Evolutionary conservation across 1,140 invertebrate genomes (phyloP).

Genomic region (Dufourea novaeangliae): DNA sequence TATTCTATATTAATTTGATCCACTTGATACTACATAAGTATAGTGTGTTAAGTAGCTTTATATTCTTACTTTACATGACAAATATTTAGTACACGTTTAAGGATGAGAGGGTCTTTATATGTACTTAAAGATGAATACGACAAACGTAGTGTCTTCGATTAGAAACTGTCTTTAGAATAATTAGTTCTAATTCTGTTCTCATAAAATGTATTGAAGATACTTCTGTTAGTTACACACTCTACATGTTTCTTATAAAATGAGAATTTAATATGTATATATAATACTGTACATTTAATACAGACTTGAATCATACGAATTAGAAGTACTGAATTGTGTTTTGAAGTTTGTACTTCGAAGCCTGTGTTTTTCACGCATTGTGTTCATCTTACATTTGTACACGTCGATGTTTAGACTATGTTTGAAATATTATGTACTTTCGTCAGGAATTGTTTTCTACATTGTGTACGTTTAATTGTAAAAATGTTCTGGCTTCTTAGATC

Average conservation of each 20-base stretch:
- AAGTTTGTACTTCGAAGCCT: neutral
- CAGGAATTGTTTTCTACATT: slow-evolving; percentile 11
- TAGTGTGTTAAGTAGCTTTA: slow-evolving; percentile 16
- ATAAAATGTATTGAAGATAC: slow-evolving; percentile 5
- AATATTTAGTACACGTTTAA: slow-evolving; percentile 20
- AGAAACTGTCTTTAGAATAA: neutral
- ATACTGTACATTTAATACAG: neutral
- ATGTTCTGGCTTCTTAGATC: slow-evolving; percentile 22
- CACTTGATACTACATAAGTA: neutral
- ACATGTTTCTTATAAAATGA: slow-evolving; percentile 26
- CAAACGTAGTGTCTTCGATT: neutral
- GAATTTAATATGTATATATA: slow-evolving; percentile 6
- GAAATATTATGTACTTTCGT: neutral
- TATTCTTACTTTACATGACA: slow-evolving; percentile 18
- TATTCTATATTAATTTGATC: slow-evolving; percentile 24
- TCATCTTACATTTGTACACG: slow-evolving; percentile 25
- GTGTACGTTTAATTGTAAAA: neutral
- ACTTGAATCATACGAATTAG: neutral
- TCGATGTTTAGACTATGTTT: neutral
- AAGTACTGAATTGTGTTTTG: neutral
- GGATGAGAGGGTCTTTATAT: neutral
- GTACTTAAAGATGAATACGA: neutral
- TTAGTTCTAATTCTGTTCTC: slow-evolving; percentile 1
- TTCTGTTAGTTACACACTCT: slow-evolving; percentile 18
- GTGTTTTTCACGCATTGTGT: slow-evolving; percentile 31